Evolutionary conservation across 2,113 vertebrate species (phyloP).

Genomic region (Catharus fuscescens): DNA sequence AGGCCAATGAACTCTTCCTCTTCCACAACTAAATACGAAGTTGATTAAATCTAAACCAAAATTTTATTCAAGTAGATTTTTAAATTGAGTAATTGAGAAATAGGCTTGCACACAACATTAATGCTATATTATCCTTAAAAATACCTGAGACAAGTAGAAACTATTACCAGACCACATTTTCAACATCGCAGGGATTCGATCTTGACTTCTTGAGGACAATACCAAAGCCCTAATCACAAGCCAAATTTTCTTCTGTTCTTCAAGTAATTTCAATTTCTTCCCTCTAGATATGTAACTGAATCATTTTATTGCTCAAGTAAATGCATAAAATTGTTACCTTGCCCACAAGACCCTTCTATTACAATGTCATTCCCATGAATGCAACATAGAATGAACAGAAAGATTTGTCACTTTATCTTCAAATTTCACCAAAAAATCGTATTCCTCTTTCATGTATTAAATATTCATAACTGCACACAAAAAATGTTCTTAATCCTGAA

Average conservation of each 20-base stretch:
- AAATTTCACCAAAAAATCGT: background rate
- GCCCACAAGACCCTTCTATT: background rate
- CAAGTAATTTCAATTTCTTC: background rate
- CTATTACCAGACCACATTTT: background rate
- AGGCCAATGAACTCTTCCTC: fast-evolving
- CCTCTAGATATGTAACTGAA: background rate
- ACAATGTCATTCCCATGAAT: background rate
- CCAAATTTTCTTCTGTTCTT: background rate
- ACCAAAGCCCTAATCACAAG: background rate
- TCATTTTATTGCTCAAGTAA: background rate
- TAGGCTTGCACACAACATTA: background rate
- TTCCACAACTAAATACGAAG: background rate
- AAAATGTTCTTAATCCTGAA: background rate
- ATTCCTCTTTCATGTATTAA: background rate
- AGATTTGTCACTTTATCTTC: background rate
- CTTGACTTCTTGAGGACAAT: background rate
- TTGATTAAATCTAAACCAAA: background rate
- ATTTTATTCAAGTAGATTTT: background rate
- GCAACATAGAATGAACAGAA: background rate
- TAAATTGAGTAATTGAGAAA: background rate
- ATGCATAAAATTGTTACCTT: background rate
- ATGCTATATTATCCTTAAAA: background rate
- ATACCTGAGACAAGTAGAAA: background rate
- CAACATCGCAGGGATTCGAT: background rate
- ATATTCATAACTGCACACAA: background rate